Evolutionary conservation across 2,888 invertebrate species (phyloP), one percentile per base, ranked within the genome.

Genomic region (Drosophila helvetica): DNA sequence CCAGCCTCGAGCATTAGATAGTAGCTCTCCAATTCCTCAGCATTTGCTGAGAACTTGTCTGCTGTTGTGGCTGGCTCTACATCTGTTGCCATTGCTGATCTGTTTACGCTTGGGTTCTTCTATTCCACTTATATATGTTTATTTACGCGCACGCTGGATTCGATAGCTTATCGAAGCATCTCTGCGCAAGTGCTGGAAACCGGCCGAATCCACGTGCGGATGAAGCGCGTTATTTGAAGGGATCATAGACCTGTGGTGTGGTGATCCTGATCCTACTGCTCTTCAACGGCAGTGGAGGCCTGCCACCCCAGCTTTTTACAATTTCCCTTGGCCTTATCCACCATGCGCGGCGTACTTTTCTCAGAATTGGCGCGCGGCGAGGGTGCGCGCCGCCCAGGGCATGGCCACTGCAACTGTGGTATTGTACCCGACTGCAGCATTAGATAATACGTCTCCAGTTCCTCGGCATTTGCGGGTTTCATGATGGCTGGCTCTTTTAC

Each of bases 301-400:
- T 75, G 59, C 6, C 1, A 15, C 18, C 91, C 91, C 7, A 89
- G 79, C 50, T 92, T 91, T 25, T 89, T 91, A 38, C 93, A 93
- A 66, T 93, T 93, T 9, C 15, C 7, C 2, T 38, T 2, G 2
- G 2, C 7, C 5, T 2, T 38, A 2, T 6, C n/a, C n/a, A 6
- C 7, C 15, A 7, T 7, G 2, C 2, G 15, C n/a, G 2, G n/a
- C 38, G 6, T 1, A 7, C 7, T 38, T 15, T 75, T 63, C 27
- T 94, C 74, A 42, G 54, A 64, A 27, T 7, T 74, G 51, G 71
- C 70, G 30, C 78, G 93, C 0, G 96, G 96, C 0, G 96, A 96
- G 3, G 96, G 96, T 4, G 95, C 93, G 60, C 96, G 93, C 72
- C 96, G 93, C 0, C 97, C 97, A 0, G 96, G 96, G 87, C 96